Base-by-base conservation (phyloP, 2,797 vertebrate genomes). In the Characodon lateralis region DNA sequence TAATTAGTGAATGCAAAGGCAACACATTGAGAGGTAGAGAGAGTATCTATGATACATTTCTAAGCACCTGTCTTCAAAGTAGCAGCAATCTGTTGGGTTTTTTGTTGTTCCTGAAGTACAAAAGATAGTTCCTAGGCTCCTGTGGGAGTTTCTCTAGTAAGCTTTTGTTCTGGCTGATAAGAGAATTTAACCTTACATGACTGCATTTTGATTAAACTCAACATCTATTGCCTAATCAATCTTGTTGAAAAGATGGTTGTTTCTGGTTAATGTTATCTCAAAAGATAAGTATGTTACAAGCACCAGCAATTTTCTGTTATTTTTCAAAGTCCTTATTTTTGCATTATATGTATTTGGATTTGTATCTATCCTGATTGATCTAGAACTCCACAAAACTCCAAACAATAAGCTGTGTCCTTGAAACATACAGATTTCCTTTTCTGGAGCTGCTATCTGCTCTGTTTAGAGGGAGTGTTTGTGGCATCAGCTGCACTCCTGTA, bases 401-500 rank as follows among this genome's bases (percentile, higher is more conserved):
- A 77, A 31, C 55, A 75, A 26, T 28, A 20, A 74, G n/a, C 13
- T 13, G n/a, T 82, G 84, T 83, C 68, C 74, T 51, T 82, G 77
- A 69, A 78, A 88, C 76, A 76, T 78, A 39, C 72, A 31, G 1
- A 24, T 72, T 75, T 82, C 74, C 75, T 84, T 84, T 76, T 79
- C 71, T 51, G 13, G 31, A 65, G 65, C 73, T 80, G 82, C 85
- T 84, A 81, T 80, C 83, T 80, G 78, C 79, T 74, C 74, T 82
- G 31, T 83, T 90, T 87, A 83, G 71, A 70, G 55, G 74, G 65
- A 70, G 76, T 39, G n/a, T 65, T 71, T 78, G 78, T 74, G 73
- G 51, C 75, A 81, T 85, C 82, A 78, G 79, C 83, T 74, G 80
- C 83, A 78, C 78, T 86, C 61, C 83, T 87, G 72, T 84, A 83